Percentiles rank a stretch among this genome's conserved stretches.
Conservation (phyloP, 2,888 invertebrate genomes). For the Dorcus parallelipipedus region DNA sequence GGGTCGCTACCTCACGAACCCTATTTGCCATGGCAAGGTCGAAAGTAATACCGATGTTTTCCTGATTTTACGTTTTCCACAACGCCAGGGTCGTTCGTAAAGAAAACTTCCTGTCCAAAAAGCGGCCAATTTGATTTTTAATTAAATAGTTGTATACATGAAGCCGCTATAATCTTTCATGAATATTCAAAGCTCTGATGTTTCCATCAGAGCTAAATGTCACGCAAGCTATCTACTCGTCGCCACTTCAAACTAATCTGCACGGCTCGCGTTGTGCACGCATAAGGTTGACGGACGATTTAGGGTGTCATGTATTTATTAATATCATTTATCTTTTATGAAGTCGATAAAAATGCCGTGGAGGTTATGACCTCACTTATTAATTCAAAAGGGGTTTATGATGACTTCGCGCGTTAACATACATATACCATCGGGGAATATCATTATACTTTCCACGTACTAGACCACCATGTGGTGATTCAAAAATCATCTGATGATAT, state of each 20-base stretch:
- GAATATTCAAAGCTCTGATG: not conserved
- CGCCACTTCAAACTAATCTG: not conserved
- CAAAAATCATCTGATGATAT: no score
- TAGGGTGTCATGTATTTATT: not conserved
- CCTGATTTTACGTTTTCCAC: no score
- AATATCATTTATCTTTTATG: not conserved
- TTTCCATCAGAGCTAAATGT: not conserved
- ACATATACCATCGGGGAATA: not conserved
- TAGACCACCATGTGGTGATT: no score
- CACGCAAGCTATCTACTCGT: not conserved
- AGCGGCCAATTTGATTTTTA: not conserved
- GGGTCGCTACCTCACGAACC: no score
- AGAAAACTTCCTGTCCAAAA: not conserved
- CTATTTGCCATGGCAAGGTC: no score
- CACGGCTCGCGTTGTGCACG: not conserved
- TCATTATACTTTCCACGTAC: no score
- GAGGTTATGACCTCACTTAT: not conserved
- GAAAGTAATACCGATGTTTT: no score
- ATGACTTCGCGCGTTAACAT: not conserved
- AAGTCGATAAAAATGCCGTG: not conserved
- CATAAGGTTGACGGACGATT: not conserved
- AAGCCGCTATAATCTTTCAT: not conserved
- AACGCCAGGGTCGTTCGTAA: no score
- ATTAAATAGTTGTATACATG: not conserved
- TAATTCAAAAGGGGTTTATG: not conserved